Evolutionary conservation across 2,113 vertebrate genomes (phyloP).

Genomic region (Pipa parva): DNA sequence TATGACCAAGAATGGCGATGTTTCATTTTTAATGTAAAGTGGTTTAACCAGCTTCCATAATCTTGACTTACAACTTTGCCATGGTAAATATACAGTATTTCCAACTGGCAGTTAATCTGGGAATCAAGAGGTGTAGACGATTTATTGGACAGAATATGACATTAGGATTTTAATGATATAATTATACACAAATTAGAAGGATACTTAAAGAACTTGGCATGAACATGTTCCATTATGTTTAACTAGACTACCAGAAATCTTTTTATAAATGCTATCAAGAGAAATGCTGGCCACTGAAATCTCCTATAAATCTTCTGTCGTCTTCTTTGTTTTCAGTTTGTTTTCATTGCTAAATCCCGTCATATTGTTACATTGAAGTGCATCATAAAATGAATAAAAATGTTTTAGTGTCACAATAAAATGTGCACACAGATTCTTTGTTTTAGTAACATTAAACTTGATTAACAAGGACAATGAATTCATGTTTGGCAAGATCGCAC

Average conservation of each 20-base stretch:
- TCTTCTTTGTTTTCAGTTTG: conserved; percentile 30
- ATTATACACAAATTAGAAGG: conserved; percentile 36
- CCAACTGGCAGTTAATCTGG: conserved; percentile 37
- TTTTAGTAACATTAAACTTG: conserved; percentile 17
- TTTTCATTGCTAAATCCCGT: conserved; percentile 32
- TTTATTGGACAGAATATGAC: conserved; percentile 41
- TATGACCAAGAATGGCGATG: conserved; percentile 6
- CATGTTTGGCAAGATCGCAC: conserved; percentile 28
- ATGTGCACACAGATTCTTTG: conserved; percentile 33
- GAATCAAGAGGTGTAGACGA: conserved; percentile 40
- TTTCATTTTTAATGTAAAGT: conserved; percentile 19
- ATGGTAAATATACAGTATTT: conserved; percentile 37
- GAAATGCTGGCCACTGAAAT: conserved; percentile 24
- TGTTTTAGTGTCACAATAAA: conserved; percentile 28
- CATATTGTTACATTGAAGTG: conserved; percentile 35
- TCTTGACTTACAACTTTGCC: conserved; percentile 26
- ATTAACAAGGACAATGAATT: conserved; percentile 34
- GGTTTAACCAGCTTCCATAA: conserved; percentile 3
- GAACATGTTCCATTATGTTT: conserved; percentile 14
- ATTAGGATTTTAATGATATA: conserved; percentile 41
- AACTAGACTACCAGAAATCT: conserved; percentile 34
- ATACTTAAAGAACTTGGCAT: conserved; percentile 32
- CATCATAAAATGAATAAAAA: conserved; percentile 30
- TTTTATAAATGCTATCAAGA: conserved; percentile 27
- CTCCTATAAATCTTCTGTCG: conserved; percentile 25